A percentile compares a stretch with the other conserved stretches of the same genome.
Evolutionary conservation across 2,797 vertebrate species (phyloP).

Genomic region (Trichosurus vulpecula): DNA sequence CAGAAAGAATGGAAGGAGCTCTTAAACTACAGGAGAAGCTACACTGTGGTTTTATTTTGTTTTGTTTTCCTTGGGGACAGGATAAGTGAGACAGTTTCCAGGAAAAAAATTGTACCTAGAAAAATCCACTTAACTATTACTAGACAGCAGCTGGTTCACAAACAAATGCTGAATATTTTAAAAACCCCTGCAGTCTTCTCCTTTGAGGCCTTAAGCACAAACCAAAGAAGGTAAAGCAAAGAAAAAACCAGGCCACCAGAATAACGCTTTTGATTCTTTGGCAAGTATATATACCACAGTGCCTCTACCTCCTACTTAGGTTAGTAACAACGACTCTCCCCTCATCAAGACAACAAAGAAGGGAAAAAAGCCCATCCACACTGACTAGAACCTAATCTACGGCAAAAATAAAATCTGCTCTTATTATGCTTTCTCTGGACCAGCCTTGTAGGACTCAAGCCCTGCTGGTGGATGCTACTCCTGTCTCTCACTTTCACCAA

Average conservation of each 20-base stretch:
- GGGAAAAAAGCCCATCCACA: not conserved
- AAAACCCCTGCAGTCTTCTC: not conserved
- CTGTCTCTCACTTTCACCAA: not conserved
- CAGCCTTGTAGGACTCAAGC: not conserved
- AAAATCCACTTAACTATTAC: not conserved
- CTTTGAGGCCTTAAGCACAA: not conserved
- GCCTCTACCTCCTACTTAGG: not conserved
- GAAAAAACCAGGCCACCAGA: not conserved
- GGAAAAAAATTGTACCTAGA: not conserved
- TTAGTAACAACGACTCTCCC: not conserved
- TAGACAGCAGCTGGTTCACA: not conserved
- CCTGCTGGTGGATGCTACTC: not conserved
- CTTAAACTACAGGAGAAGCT: not conserved
- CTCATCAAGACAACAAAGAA: not conserved
- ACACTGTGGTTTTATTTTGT: not conserved
- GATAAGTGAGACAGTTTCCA: not conserved
- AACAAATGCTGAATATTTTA: not conserved
- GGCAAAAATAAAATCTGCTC: not conserved
- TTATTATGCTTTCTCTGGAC: not conserved
- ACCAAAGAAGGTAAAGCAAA: not conserved
- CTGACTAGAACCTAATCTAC: not conserved
- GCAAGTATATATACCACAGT: not conserved
- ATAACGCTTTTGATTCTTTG: not conserved
- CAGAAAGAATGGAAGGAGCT: not conserved
- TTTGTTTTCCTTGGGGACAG: not conserved